Base-by-base conservation (phyloP, 2,888 invertebrate genomes). In the Mechanitis mazaeus region DNA sequence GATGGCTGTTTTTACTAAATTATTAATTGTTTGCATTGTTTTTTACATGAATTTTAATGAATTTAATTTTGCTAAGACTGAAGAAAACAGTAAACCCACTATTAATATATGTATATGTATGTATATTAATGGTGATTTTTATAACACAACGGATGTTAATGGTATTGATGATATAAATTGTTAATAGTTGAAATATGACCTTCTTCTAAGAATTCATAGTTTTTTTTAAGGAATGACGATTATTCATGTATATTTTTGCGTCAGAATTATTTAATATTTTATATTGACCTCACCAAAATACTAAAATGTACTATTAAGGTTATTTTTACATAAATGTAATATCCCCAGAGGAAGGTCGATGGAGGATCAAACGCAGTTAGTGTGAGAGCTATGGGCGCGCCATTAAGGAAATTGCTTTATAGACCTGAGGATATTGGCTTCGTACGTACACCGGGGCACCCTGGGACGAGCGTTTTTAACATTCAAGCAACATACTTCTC, bases 321-420 rank as follows among this genome's bases (percentile, higher is more conserved):
- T 57, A 61, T 64, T 66, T 66, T 64, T 64, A 60, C 66, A 66
- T 66, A 61, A 61, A 61, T 66, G 64, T 66, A 66, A 66, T 66
- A 64, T 66, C 66, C 66, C 62, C 45, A 45, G 53, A 45, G 42
- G 57, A 38, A 42, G 66, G 59, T 69, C 67, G 75, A 75, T 73
- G 70, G 69, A 73, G 69, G 75, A 75, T 80, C 78, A 72, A 72
- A 76, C 72, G 74, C 72, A 74, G 75, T 73, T 68, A 64, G 75
- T 35, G 69, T 67, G 73, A 74, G 74, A 75, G 77, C 77, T 78
- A 80, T 81, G 80, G 80, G 73, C 65, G 72, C 69, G 69, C 85
- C 84, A 87, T 88, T 87, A 87, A 77, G 83, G 82, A 88, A 84
- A 88, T 88, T 86, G 87, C 84, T 87, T 81, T 82, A 85, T 83